These are phyloP conservation scores for Tachyglossus aculeatus DNA, from an alignment of 2,797 vertebrate species.

Conservation along the genomic window DNA sequence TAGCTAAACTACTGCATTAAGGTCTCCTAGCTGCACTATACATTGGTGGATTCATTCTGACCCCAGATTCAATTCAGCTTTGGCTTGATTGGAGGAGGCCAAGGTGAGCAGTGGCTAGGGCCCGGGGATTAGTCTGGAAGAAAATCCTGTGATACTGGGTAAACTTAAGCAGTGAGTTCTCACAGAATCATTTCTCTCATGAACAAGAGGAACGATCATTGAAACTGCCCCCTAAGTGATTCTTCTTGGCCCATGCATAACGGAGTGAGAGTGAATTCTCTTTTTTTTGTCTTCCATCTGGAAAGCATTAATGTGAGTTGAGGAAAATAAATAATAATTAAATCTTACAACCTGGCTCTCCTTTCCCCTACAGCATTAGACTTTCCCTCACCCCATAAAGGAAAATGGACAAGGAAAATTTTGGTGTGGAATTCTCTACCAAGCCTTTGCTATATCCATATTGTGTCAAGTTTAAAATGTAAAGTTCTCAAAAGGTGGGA, in stretches of 20 bases:
- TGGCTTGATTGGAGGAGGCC: too few relatives aligned
- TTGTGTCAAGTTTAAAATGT: slow-evolving; percentile 39
- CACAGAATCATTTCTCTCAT: slow-evolving; percentile 6
- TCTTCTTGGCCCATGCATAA: slow-evolving; percentile 17
- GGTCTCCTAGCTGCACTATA: too few relatives aligned
- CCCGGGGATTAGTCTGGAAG: not conserved
- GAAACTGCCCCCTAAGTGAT: not conserved
- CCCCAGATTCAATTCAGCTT: too few relatives aligned
- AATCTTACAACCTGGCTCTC: not conserved
- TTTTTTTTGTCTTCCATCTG: slow-evolving; percentile 45
- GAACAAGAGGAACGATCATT: slow-evolving; percentile 36
- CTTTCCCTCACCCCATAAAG: slow-evolving; percentile 11
- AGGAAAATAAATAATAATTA: not conserved
- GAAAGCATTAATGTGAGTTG: slow-evolving; percentile 38
- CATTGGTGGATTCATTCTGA: too few relatives aligned
- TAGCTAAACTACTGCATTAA: too few relatives aligned
- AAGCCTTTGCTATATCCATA: not conserved
- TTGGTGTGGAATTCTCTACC: not conserved
- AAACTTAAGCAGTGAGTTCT: not conserved
- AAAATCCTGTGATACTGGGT: not conserved
- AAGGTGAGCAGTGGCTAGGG: too few relatives aligned
- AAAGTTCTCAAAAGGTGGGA: not conserved
- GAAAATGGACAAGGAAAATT: not conserved
- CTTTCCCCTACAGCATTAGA: too few relatives aligned
- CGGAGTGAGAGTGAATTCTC: slow-evolving; percentile 12